phyloP scores from a whole-genome alignment of 1,140 invertebrate genomes.

The Drosophila azteca region DNA sequence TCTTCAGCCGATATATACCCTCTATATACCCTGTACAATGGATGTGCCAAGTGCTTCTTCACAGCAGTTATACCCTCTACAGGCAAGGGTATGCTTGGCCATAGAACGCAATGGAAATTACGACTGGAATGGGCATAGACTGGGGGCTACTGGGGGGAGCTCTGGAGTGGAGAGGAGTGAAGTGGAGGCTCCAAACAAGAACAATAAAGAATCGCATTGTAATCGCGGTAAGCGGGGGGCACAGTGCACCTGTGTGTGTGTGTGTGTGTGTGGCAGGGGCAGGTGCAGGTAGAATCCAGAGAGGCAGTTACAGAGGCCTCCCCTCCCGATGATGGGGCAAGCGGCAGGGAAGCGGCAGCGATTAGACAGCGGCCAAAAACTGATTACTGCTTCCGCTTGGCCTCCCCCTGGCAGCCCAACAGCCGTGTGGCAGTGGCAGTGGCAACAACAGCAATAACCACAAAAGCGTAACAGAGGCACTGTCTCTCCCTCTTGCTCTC shows the following conservation, averaged over 20 bases:
- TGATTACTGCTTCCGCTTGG: constrained; percentile 71
- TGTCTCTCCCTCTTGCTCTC: not conserved
- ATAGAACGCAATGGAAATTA: constrained; percentile 71
- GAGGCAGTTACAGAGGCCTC: constrained; percentile 14
- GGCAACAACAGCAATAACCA: constrained; percentile 39
- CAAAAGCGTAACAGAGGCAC: constrained; percentile 68
- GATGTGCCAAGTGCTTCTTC: no score
- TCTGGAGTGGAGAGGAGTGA: constrained; percentile 10
- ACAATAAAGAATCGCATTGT: constrained; percentile 67
- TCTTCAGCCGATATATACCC: no score
- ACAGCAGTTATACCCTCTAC: no score
- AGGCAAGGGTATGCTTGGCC: constrained; percentile 5
- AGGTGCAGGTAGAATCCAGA: constrained; percentile 2
- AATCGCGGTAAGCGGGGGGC: constrained; percentile 30
- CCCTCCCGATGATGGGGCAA: constrained; percentile 39
- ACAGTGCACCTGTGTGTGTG: constrained; percentile 55
- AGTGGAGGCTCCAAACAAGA: constrained; percentile 59
- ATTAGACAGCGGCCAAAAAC: constrained; percentile 58
- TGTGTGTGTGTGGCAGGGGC: no score
- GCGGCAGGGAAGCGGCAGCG: constrained; percentile 16
- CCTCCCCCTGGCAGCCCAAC: not conserved
- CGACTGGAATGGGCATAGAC: constrained; percentile 1
- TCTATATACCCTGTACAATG: no score
- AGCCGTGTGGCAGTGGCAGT: constrained; percentile 1
- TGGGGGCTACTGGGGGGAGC: no score